Evolutionary conservation across 2,113 vertebrate species (phyloP).

Genomic region (Coregonus clupeaformis): DNA sequence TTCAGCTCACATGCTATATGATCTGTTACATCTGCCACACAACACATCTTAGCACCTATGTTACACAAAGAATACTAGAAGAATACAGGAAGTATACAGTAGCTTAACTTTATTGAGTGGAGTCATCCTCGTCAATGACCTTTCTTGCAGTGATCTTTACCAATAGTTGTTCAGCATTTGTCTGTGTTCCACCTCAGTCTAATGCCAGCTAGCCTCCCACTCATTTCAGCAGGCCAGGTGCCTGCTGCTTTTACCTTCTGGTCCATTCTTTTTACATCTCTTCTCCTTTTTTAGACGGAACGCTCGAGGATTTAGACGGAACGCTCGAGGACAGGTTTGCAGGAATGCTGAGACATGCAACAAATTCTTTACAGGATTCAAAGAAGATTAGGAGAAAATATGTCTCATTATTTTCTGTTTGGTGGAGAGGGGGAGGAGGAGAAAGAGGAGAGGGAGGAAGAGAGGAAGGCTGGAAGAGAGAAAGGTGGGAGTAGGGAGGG

Average conservation of each 20-base stretch:
- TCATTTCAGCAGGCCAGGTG: background rate
- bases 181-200: background rate
- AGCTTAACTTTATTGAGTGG: no score
- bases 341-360: background rate
- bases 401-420: conserved; percentile 1
- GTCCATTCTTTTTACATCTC: background rate
- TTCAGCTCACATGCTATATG: no score
- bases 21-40: no score
- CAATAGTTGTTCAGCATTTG: no score
- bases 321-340: background rate
- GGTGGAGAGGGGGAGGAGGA: background rate
- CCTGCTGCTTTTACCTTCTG: conserved; percentile 14
- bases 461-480: background rate
- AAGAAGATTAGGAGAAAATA: no score
- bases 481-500: background rate
- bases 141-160: no score
- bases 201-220: background rate
- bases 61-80: no score
- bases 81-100: no score
- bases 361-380: background rate
- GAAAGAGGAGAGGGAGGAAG: background rate
- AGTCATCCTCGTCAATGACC: no score
- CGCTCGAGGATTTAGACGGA: no score
- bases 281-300: background rate
- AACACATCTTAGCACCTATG: no score